phyloP scores from a whole-genome alignment of 2,113 vertebrate species.

The Setophaga coronata region DNA sequence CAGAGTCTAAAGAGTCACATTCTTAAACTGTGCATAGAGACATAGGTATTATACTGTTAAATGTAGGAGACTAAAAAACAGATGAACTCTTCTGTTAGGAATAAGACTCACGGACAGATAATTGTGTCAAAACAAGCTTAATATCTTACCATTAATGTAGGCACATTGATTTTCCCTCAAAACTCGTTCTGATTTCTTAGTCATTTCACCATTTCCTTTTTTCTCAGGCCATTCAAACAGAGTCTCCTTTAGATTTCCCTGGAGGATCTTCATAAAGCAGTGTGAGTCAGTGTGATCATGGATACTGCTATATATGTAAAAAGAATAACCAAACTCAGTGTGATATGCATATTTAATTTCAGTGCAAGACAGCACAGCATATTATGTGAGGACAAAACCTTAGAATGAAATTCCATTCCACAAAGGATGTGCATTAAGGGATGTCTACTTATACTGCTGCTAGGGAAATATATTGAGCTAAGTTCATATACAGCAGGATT shows the following conservation, averaged over 20 bases:
- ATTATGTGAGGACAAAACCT: background rate
- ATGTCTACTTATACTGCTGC: background rate
- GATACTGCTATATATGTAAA: conserved; percentile 86
- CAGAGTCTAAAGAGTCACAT: background rate
- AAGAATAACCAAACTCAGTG: conserved; percentile 51
- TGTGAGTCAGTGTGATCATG: conserved; percentile 96
- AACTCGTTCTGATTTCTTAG: conserved; percentile 86
- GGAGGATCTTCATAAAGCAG: conserved; percentile 97
- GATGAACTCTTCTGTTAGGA: background rate
- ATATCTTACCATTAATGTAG: conserved; percentile 91
- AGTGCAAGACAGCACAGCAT: background rate
- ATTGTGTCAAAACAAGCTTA: background rate
- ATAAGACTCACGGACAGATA: background rate
- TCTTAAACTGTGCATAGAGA: background rate
- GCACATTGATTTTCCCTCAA: conserved; percentile 90
- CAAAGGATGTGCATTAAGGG: background rate
- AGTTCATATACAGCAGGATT: background rate
- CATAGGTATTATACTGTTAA: background rate
- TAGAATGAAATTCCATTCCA: background rate
- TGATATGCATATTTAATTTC: background rate
- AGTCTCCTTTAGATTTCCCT: conserved; percentile 95
- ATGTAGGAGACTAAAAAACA: background rate
- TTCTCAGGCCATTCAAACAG: conserved; percentile 89
- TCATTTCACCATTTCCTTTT: conserved; percentile 83
- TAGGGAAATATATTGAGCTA: background rate